Conservation (phyloP, 2,797 vertebrate genomes). For the Tokudaia muenninki region DNA sequence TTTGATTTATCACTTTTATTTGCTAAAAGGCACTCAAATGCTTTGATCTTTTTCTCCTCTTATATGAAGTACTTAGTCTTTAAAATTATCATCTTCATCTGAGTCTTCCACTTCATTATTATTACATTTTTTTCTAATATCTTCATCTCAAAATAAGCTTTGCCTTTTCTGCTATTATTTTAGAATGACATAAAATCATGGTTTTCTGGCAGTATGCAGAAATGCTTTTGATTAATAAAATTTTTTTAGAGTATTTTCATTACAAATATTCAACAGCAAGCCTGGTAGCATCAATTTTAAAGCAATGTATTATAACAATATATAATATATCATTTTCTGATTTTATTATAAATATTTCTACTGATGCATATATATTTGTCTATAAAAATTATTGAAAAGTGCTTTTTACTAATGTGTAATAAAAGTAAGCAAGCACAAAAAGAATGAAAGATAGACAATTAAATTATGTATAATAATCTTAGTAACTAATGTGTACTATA, state of each 20-base stretch:
- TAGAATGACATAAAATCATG: neutral
- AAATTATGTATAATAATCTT: neutral
- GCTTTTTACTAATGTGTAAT: neutral
- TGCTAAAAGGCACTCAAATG: constrained; percentile 55
- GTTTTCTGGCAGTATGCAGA: neutral
- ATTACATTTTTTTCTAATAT: constrained; percentile 44
- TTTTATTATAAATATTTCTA: neutral
- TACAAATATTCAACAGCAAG: neutral
- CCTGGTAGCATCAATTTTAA: neutral
- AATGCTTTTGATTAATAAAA: neutral
- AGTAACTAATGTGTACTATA: neutral
- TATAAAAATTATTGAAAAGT: neutral
- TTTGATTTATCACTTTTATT: constrained; percentile 70
- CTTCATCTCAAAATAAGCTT: constrained; percentile 49
- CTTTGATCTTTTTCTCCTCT: constrained; percentile 53
- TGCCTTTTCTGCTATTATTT: neutral
- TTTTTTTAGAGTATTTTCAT: neutral
- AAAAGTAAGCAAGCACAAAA: neutral
- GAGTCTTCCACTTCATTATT: constrained; percentile 51
- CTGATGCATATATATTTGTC: neutral
- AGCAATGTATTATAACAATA: neutral
- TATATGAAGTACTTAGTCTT: constrained; percentile 21
- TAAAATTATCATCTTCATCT: constrained; percentile 59
- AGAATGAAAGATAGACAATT: neutral
- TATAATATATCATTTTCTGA: neutral